Percentiles rank a stretch among this genome's conserved stretches.
phyloP scores from a whole-genome alignment of 2,888 invertebrate species.

The Alentia gelatinosa region DNA sequence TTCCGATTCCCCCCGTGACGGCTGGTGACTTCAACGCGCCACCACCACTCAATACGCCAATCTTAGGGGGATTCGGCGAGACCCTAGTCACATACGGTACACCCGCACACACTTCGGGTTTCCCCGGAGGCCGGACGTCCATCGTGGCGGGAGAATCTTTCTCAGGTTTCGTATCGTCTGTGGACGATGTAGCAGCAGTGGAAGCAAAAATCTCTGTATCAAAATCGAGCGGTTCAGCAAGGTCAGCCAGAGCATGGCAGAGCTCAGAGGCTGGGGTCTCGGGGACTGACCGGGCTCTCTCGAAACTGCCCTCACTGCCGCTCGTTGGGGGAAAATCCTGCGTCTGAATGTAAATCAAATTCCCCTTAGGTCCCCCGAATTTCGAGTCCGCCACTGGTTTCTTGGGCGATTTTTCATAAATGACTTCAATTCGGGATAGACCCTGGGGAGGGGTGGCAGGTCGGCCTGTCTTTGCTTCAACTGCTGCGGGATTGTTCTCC shows the following conservation, averaged over 20 bases:
- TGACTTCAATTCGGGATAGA: not conserved
- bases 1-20: not conserved
- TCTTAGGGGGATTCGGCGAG: not conserved
- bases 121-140: not conserved
- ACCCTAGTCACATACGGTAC: not conserved
- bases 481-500: not conserved
- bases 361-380: not conserved
- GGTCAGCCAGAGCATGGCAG: conserved; percentile 39
- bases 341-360: conserved; percentile 41
- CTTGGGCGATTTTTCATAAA: conserved; percentile 5
- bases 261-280: too few relatives aligned
- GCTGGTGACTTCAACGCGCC: not conserved
- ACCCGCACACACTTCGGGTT: not conserved
- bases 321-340: conserved; percentile 50
- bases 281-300: not conserved
- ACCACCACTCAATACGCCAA: too few relatives aligned
- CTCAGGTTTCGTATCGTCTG: not conserved
- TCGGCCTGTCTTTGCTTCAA: not conserved
- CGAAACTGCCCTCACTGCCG: not conserved
- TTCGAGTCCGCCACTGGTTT: not conserved
- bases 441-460: not conserved
- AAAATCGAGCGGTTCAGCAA: conserved; percentile 34
- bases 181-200: too few relatives aligned
- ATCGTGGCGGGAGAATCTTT: not conserved
- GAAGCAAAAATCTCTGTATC: conserved; percentile 9